A percentile compares a stretch with the other conserved stretches of the same genome.
Evolutionary conservation across 2,888 invertebrate genomes (phyloP).

Genomic region (Epinotia ramella): DNA sequence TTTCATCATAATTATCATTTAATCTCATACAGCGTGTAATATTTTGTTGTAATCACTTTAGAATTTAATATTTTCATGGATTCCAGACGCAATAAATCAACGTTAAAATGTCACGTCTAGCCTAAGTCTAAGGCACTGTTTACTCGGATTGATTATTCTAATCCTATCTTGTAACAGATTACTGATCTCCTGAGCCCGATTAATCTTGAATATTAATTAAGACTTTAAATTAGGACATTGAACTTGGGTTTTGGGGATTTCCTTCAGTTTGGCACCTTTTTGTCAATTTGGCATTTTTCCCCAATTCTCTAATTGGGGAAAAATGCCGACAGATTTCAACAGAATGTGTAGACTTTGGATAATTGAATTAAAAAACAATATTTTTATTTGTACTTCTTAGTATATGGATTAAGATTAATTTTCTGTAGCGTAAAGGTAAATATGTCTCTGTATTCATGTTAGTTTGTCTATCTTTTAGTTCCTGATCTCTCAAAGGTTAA

Average conservation of each 20-base stretch:
- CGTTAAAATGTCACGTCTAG: conserved; percentile 3
- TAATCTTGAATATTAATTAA: conserved; percentile 30
- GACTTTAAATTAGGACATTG: conserved; percentile 9
- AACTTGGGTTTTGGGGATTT: neutral
- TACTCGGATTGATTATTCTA: conserved; percentile 20
- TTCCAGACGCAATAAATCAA: neutral
- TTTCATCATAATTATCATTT: too few species aligned
- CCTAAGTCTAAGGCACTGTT: conserved; percentile 11
- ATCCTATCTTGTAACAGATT: conserved; percentile 25
- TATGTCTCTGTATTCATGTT: too few species aligned
- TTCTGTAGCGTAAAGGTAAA: too few species aligned
- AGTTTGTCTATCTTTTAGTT: too few species aligned
- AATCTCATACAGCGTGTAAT: too few species aligned
- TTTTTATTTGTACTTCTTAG: too few species aligned
- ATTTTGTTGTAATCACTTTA: too few species aligned
- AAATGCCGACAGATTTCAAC: neutral
- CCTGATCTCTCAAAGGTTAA: too few species aligned
- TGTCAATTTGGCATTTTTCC: neutral
- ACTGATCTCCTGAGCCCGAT: conserved; percentile 4
- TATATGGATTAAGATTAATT: too few species aligned
- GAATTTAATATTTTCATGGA: neutral
- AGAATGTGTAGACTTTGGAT: neutral
- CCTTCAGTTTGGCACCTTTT: neutral
- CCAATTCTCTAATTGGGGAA: too few species aligned
- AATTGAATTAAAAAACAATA: too few species aligned